A percentile compares a stretch with the other conserved stretches of the same genome.
phyloP scores from a whole-genome alignment of 2,888 invertebrate genomes.

The Pheosia tremula region DNA sequence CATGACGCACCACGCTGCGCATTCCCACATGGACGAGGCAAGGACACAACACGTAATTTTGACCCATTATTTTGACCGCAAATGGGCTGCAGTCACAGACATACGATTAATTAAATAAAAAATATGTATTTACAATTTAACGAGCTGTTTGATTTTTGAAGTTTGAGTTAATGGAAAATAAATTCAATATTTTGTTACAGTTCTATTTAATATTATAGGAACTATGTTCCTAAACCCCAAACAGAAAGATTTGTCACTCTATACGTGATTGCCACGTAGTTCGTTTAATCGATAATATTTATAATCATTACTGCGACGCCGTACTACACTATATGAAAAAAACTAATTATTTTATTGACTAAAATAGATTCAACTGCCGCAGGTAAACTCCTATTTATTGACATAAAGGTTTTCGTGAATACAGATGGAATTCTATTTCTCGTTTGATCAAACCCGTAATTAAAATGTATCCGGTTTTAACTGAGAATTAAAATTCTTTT shows the following conservation, averaged over 20 bases:
- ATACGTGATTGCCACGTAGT: too few relatives aligned
- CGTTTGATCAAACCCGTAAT: slow-evolving; percentile 51
- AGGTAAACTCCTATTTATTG: slow-evolving; percentile 45
- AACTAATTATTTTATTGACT: not conserved
- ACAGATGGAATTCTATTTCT: slow-evolving; percentile 58
- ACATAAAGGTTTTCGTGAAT: slow-evolving; percentile 57
- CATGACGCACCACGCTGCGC: slow-evolving; percentile 75
- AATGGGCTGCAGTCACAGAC: slow-evolving; percentile 60
- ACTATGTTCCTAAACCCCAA: too few relatives aligned
- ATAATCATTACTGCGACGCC: not conserved
- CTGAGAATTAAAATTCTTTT: slow-evolving; percentile 18
- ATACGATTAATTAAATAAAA: not conserved
- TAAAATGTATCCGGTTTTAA: slow-evolving; percentile 50
- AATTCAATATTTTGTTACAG: too few relatives aligned
- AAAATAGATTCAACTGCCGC: not conserved
- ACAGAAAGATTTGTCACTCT: too few relatives aligned
- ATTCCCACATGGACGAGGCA: slow-evolving; percentile 72
- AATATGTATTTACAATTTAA: too few relatives aligned
- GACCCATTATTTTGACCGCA: slow-evolving; percentile 79
- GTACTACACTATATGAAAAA: not conserved
- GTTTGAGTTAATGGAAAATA: too few relatives aligned
- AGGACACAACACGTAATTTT: slow-evolving; percentile 78
- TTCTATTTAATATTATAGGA: too few relatives aligned
- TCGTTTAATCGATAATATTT: not conserved
- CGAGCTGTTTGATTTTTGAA: too few relatives aligned